Base-by-base conservation (phyloP, 2,113 vertebrate species). In the Corythaeola cristata region DNA sequence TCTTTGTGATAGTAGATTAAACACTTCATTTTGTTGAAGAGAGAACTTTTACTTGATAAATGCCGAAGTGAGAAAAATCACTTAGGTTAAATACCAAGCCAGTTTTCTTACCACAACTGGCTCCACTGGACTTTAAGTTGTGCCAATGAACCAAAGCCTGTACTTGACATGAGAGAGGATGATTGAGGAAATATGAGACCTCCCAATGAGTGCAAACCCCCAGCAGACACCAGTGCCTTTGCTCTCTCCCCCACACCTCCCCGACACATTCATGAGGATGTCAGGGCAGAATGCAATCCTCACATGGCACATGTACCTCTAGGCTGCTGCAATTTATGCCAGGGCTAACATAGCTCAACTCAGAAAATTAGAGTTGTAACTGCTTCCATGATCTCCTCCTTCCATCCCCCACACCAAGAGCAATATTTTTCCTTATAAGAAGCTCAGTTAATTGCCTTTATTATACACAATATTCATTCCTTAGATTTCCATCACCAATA, bases 361-460 rank as follows among this genome's bases (percentile, higher is more conserved):
- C 88, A 93, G 88, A 90, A 94, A 95, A 97, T 95, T 67, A 59
- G 75, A 85, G 76, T 47, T 91, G 77, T 93, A 97, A 96, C 90
- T 87, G 90, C 83, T 96, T 92, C 92, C 89, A 85, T 72, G 80
- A 93, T 90, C 79, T 85, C 66, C 56, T 88, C 79, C 44, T 76
- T 90, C 78, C 94, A 94, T 85, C 93, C 91, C 95, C 93, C 94
- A 85, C 58, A 89, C n/a, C 56, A 75, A 87, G 49, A 92, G 86
- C 90, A 96, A 4, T 89, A 93, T 97, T 96, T 87, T 93, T 92
- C 69, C 80, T 63, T 82, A 49, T 45, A 82, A 90, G 80, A 63
- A 93, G 83, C 80, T 85, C 83, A 82, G 80, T 88, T 97, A 97
- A 97, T 93, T 96, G 94, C 86, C 83, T 94, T 92, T 96, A 97